phyloP scores from a whole-genome alignment of 2,113 vertebrate species.

The Aviceda subcristata region DNA sequence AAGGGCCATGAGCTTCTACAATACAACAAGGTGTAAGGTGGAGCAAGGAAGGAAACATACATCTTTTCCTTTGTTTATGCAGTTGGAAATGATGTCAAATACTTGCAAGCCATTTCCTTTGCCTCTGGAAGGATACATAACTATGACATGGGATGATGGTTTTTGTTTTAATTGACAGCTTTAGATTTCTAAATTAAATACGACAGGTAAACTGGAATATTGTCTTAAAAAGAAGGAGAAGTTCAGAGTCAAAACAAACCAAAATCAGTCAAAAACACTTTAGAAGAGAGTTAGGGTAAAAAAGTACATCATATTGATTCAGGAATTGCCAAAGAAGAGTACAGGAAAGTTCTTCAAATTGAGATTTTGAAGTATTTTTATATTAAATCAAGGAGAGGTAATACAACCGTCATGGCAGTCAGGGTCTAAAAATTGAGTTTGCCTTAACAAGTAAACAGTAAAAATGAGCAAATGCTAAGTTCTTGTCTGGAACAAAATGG shows the following conservation, averaged over 20 bases:
- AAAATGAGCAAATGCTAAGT: background rate
- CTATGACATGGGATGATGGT: background rate
- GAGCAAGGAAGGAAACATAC: background rate
- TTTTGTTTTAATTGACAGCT: background rate
- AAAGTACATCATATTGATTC: background rate
- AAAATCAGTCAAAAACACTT: background rate
- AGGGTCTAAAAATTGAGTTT: background rate
- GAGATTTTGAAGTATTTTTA: background rate
- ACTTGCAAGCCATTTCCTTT: background rate
- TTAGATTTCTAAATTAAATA: background rate
- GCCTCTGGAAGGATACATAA: background rate
- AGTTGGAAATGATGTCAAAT: background rate
- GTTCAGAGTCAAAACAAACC: background rate
- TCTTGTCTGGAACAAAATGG: background rate
- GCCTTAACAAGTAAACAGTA: background rate
- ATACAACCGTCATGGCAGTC: background rate
- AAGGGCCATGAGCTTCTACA: background rate
- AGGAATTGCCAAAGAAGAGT: background rate
- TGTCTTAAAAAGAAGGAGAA: background rate
- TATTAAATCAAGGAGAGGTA: background rate
- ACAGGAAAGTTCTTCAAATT: background rate
- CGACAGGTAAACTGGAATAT: background rate
- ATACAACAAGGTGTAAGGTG: background rate
- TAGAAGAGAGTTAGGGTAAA: background rate
- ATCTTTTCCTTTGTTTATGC: background rate